phyloP scores from a whole-genome alignment of 1,140 invertebrate genomes.

The Drosophila novamexicana region DNA sequence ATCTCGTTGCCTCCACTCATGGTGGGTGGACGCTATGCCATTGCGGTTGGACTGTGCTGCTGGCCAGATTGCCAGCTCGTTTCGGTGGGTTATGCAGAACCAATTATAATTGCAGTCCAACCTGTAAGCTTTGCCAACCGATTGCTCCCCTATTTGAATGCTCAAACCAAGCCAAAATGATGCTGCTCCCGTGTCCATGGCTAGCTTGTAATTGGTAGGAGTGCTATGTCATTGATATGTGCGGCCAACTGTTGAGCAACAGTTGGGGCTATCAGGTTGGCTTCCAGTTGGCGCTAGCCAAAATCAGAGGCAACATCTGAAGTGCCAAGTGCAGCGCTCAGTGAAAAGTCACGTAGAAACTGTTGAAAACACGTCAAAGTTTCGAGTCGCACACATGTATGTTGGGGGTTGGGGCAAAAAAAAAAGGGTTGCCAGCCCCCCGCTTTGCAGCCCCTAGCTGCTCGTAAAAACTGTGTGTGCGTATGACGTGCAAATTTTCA shows the following conservation, averaged over 20 bases:
- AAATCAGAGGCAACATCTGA: slow-evolving; percentile 57
- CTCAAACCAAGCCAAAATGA: too few species aligned
- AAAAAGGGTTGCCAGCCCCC: slow-evolving; percentile 65
- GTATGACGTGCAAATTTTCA: slow-evolving; percentile 79
- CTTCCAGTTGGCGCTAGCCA: not conserved
- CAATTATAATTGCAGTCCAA: slow-evolving; percentile 65
- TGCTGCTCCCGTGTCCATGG: not conserved
- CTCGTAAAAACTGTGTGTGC: slow-evolving; percentile 68
- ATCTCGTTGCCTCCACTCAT: not conserved
- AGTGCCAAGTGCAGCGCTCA: slow-evolving; percentile 61
- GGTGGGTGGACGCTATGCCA: not conserved
- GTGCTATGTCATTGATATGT: not conserved
- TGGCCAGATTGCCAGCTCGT: slow-evolving; percentile 16
- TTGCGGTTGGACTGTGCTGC: not conserved
- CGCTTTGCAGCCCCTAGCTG: not conserved
- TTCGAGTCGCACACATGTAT: slow-evolving; percentile 35
- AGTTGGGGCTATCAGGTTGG: slow-evolving; percentile 57
- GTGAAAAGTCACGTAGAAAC: slow-evolving; percentile 79
- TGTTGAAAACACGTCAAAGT: slow-evolving; percentile 80
- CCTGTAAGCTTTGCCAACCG: slow-evolving; percentile 1
- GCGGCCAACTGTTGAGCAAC: slow-evolving; percentile 52
- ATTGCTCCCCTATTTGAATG: slow-evolving; percentile 19
- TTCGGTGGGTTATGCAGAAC: slow-evolving; percentile 54
- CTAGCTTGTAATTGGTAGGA: slow-evolving; percentile 69
- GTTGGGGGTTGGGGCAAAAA: not conserved